Percentiles rank a stretch among this genome's conserved stretches.
Evolutionary conservation across 2,888 invertebrate species (phyloP).

Genomic region (Ophion ventricosus): DNA sequence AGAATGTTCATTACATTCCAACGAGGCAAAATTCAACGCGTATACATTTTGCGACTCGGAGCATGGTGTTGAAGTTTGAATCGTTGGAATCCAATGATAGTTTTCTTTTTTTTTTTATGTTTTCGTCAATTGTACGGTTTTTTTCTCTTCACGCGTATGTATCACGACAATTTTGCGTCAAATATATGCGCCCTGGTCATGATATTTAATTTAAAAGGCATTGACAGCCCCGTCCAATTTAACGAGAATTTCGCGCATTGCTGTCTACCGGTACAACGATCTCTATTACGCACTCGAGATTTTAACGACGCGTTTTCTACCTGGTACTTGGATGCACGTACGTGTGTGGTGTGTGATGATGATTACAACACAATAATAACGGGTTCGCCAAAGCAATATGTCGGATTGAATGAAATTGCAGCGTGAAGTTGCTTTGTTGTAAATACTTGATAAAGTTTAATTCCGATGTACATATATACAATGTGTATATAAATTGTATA

Average conservation of each 20-base stretch:
- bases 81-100: too few relatives aligned
- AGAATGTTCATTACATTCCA: neutral
- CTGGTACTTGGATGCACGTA: neutral
- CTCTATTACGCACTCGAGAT: neutral
- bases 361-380: neutral
- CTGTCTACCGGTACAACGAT: slow-evolving; percentile 24
- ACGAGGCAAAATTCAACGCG: neutral
- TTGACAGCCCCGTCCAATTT: slow-evolving; percentile 34
- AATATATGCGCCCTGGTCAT: neutral
- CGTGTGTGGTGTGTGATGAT: too few relatives aligned
- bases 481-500: too few relatives aligned
- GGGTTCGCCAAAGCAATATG: neutral
- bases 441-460: too few relatives aligned
- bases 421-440: too few relatives aligned
- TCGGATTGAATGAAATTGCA: too few relatives aligned
- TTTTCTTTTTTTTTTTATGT: too few relatives aligned
- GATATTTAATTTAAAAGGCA: slow-evolving; percentile 27
- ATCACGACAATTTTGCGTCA: neutral
- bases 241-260: slow-evolving; percentile 34
- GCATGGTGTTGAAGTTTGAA: too few relatives aligned
- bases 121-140: too few relatives aligned
- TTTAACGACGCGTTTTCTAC: slow-evolving; percentile 3
- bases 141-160: too few relatives aligned
- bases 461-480: too few relatives aligned
- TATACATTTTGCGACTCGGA: neutral